A percentile compares a stretch with the other conserved stretches of the same genome.
These are phyloP conservation scores for Hypocryptadius cinnamomeus DNA, from an alignment of 2,113 vertebrate genomes.

Conservation along the genomic window DNA sequence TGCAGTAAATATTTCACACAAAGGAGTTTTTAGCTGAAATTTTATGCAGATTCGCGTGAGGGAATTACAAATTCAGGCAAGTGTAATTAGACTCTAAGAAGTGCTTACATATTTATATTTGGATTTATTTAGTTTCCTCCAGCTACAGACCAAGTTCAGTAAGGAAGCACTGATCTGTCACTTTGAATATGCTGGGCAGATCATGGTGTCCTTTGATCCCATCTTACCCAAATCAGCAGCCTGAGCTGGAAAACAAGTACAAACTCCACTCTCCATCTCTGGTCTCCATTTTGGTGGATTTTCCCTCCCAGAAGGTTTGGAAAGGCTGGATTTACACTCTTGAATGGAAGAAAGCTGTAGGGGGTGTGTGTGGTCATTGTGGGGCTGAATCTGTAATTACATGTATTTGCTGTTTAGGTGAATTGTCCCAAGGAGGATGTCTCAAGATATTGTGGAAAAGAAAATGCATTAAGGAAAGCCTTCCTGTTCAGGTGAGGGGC, in stretches of 20 bases:
- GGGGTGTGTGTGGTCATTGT: background rate
- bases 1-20: background rate
- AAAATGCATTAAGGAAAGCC: constrained; percentile 70
- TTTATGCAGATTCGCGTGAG: background rate
- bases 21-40: background rate
- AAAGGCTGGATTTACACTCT: background rate
- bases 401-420: constrained; percentile 67
- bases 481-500: constrained; percentile 86
- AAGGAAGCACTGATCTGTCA: background rate
- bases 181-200: background rate
- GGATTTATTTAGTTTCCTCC: background rate
- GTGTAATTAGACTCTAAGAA: background rate
- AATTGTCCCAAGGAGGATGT: constrained; percentile 76
- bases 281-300: background rate
- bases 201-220: background rate
- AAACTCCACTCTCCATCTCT: background rate
- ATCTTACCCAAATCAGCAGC: background rate
- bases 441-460: constrained; percentile 78
- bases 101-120: background rate
- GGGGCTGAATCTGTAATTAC: background rate
- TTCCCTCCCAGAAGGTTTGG: background rate
- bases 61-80: background rate
- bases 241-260: background rate
- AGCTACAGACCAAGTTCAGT: background rate
- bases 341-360: background rate